Conservation (phyloP, 2,888 invertebrate species). For the Trichopoda pennipes region DNA sequence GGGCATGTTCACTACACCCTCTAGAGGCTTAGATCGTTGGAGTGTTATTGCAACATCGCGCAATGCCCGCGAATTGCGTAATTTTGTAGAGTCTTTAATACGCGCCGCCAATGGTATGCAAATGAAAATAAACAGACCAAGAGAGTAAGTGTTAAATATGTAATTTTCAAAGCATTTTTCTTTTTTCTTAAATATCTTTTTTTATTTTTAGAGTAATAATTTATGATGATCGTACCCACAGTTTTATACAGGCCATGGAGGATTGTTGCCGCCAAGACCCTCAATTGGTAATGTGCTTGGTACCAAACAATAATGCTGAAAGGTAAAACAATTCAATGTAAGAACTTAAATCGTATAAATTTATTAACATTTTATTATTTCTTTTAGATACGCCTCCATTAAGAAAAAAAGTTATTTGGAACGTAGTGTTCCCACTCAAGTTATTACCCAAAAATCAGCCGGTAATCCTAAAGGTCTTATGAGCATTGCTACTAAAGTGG, state of each 20-base stretch:
- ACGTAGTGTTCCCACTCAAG: constrained; percentile 87
- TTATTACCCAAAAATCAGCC: constrained; percentile 77
- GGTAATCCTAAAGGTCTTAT: constrained; percentile 82
- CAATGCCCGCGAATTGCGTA: constrained; percentile 73
- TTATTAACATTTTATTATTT: background rate
- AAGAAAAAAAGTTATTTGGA: constrained; percentile 92
- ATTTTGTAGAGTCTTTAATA: constrained; percentile 76
- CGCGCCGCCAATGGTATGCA: constrained; percentile 82
- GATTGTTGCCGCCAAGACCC: constrained; percentile 83
- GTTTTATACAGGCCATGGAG: constrained; percentile 85
- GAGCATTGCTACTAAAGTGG: constrained; percentile 95
- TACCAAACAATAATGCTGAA: constrained; percentile 87
- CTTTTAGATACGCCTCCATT: constrained; percentile 87
- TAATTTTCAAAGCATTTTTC: background rate
- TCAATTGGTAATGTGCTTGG: constrained; percentile 85
- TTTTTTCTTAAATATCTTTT: background rate
- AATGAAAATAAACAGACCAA: constrained; percentile 80
- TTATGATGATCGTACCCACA: constrained; percentile 83
- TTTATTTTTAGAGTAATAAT: constrained; percentile 71
- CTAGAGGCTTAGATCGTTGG: constrained; percentile 80
- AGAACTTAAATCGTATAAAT: background rate
- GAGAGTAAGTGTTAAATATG: constrained; percentile 74
- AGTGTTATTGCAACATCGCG: constrained; percentile 78
- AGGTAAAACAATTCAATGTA: constrained; percentile 77
- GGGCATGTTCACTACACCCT: constrained; percentile 80